These are phyloP conservation scores for Scaptodrosophila lebanonensis DNA, from an alignment of 1,140 invertebrate genomes.

Conservation along the genomic window DNA sequence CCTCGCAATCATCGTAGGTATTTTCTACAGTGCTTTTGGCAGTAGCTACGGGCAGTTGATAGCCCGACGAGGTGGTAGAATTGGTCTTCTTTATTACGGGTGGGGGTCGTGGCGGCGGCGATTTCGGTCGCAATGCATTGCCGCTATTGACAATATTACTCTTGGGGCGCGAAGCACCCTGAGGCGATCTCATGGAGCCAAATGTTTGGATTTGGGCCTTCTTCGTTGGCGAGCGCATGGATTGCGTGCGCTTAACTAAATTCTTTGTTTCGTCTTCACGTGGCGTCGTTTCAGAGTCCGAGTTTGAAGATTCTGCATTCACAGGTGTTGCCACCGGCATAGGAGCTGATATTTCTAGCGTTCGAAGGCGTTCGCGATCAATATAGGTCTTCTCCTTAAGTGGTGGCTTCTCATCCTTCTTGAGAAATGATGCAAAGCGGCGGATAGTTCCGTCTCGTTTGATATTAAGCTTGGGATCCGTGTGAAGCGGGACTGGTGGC, in stretches of 20 bases:
- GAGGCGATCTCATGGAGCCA: conserved; percentile 86
- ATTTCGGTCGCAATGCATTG: conserved; percentile 79
- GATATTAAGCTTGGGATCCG: conserved; percentile 75
- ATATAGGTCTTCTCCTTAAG: conserved; percentile 82
- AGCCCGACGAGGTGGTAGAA: conserved; percentile 65
- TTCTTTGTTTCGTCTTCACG: conserved; percentile 73
- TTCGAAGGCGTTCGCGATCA: conserved; percentile 84
- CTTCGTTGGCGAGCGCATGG: conserved; percentile 82
- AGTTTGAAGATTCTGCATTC: conserved; percentile 66
- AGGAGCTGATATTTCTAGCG: conserved; percentile 88
- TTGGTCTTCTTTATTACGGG: conserved; percentile 73
- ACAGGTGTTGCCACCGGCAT: conserved; percentile 78
- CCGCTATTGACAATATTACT: conserved; percentile 79
- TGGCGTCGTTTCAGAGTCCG: conserved; percentile 66
- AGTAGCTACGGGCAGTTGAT: conserved; percentile 77
- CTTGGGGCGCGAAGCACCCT: conserved; percentile 81
- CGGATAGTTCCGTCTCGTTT: conserved; percentile 82
- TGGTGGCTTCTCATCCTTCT: conserved; percentile 81
- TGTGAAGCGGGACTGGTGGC: conserved; percentile 67
- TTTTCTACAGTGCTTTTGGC: conserved; percentile 72
- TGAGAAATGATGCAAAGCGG: conserved; percentile 87
- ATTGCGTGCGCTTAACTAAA: conserved; percentile 84
- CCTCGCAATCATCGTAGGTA: conserved; percentile 88
- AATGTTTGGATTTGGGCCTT: conserved; percentile 83
- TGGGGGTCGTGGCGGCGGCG: conserved; percentile 82